Base-by-base conservation (phyloP, 1,140 invertebrate genomes). In the Orchesella cincta region DNA sequence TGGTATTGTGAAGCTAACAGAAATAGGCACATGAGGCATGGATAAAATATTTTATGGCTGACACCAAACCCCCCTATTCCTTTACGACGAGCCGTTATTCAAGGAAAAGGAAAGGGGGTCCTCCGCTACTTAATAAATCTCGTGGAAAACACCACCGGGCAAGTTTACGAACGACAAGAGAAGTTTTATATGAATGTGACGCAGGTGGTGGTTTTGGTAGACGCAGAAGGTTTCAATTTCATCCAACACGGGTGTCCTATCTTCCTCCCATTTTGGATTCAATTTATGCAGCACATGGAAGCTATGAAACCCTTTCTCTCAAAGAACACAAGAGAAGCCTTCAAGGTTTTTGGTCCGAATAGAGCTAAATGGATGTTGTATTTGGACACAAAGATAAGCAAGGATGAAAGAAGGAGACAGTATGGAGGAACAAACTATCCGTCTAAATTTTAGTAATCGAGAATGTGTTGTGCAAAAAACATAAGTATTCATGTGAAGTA, bases 381-480 rank as follows among this genome's bases (percentile, higher is more conserved):
- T 67, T 16, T 67, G 14, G 62, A 67, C 14, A 5, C 29, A 33
- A 67, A 29, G 31, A 33, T 67, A 8, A 67, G 29, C 23, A 67
- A 67, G n/a, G 29, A 67, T 31, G 26, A 67, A 57, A 16, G 54
- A 57, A 12, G 54, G 23, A 5, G 12, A 5, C 54, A 57, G 54
- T 57, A 57, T 57, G 54, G 54, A 14, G 54, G 54, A 12, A 57
- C 54, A n/a, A 57, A 57, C n/a, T n/a, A n/a, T n/a, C n/a, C n/a
- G n/a, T n/a, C n/a, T n/a, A n/a, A n/a, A n/a, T n/a, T n/a, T n/a
- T n/a, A n/a, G n/a, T n/a, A n/a, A n/a, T n/a, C n/a, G n/a, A n/a
- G n/a, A n/a, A n/a, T n/a, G n/a, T n/a, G n/a, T n/a, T n/a, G n/a
- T n/a, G n/a, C n/a, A n/a, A n/a, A n/a, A n/a, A n/a, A n/a, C n/a